These are phyloP conservation scores for Polypedilum vanderplanki DNA, from an alignment of 1,140 invertebrate genomes.

Conservation along the genomic window DNA sequence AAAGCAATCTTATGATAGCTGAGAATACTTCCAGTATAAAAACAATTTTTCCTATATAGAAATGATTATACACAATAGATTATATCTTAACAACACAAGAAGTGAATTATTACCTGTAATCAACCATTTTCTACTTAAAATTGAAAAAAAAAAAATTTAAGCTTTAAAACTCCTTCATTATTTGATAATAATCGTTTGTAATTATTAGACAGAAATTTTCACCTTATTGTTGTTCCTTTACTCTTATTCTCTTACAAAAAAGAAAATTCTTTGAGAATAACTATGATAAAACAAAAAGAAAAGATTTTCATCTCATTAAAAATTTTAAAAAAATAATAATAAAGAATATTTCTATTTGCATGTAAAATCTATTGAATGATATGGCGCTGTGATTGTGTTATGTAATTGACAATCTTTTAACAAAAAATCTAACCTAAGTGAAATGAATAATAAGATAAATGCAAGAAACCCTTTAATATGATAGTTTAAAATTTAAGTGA, in stretches of 20 bases:
- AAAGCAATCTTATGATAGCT: constrained; percentile 25
- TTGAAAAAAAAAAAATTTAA: too few species aligned
- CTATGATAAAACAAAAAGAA: too few species aligned
- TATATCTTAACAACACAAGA: too few species aligned
- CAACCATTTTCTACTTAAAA: too few species aligned
- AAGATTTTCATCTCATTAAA: constrained; percentile 36
- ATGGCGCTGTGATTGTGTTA: constrained; percentile 28
- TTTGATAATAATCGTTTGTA: too few species aligned
- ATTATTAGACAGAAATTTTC: too few species aligned
- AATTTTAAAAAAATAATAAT: constrained; percentile 39
- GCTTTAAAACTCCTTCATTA: too few species aligned
- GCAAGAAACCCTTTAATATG: background rate
- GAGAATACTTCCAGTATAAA: constrained; percentile 26
- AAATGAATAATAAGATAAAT: constrained; percentile 36
- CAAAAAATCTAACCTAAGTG: constrained; percentile 37
- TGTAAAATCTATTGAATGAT: constrained; percentile 35
- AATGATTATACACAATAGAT: too few species aligned
- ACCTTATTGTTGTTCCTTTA: too few species aligned
- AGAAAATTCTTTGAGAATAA: too few species aligned
- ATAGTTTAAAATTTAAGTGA: background rate
- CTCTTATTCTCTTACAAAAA: too few species aligned
- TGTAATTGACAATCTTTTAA: constrained; percentile 27
- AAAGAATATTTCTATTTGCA: constrained; percentile 33
- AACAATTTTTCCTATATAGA: constrained; percentile 35
- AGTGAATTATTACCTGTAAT: too few species aligned